Evolutionary conservation across 2,888 invertebrate genomes (phyloP).

Genomic region (Stenotaenia linearis): DNA sequence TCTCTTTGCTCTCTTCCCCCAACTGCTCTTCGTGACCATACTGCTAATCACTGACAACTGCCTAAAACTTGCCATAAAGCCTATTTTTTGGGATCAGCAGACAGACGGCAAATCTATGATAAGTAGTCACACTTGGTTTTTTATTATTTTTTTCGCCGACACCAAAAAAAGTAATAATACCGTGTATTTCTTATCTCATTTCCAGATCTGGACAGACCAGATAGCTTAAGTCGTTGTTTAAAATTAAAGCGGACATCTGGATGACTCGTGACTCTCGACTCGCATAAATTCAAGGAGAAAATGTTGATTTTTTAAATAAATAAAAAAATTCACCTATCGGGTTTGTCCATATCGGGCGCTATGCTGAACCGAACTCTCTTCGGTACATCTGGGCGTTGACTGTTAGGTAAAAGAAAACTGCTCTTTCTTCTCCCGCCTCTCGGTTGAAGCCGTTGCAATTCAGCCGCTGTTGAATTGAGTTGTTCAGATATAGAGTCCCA

Average conservation of each 20-base stretch:
- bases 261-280: too few relatives aligned
- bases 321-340: neutral
- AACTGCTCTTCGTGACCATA: constrained; percentile 10
- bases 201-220: too few relatives aligned
- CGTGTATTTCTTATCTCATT: too few relatives aligned
- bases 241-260: too few relatives aligned
- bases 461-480: constrained; percentile 41
- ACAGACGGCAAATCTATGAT: neutral
- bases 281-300: too few relatives aligned
- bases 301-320: neutral
- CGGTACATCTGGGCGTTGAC: neutral
- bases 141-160: neutral
- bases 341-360: neutral
- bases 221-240: neutral
- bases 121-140: neutral
- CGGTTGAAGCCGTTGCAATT: constrained; percentile 62
- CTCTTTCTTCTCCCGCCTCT: constrained; percentile 56
- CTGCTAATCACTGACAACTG: constrained; percentile 1
- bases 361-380: neutral
- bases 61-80: neutral
- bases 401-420: neutral
- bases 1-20: neutral
- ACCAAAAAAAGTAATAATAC: neutral
- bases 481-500: constrained; percentile 53
- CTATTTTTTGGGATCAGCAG: neutral